A percentile compares a stretch with the other conserved stretches of the same genome.
phyloP scores from a whole-genome alignment of 2,797 vertebrate species.

The Thamnophis elegans region DNA sequence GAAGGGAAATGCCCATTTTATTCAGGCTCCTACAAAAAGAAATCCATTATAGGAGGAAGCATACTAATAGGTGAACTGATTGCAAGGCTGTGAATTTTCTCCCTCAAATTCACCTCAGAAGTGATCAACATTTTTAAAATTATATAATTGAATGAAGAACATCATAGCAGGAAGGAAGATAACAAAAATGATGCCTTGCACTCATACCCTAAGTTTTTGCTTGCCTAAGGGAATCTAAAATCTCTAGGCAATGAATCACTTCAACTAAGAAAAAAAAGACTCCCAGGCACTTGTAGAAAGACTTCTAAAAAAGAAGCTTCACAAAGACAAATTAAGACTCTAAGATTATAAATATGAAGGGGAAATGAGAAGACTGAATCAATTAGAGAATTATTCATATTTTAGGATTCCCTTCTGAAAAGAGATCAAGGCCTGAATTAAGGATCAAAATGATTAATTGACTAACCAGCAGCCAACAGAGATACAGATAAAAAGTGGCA shows the following conservation, averaged over 20 bases:
- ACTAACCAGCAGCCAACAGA: conserved; percentile 30
- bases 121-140: conserved; percentile 4
- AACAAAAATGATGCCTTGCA: conserved; percentile 4
- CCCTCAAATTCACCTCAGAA: conserved; percentile 16
- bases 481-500: conserved; percentile 37
- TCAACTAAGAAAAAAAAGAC: conserved; percentile 12
- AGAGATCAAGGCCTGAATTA: conserved; percentile 51
- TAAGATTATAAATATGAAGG: conserved; percentile 33
- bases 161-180: conserved; percentile 6
- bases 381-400: conserved; percentile 43
- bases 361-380: conserved; percentile 33
- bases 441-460: conserved; percentile 50
- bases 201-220: neutral
- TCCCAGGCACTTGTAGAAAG: neutral
- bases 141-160: neutral
- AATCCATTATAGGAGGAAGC: conserved; percentile 39
- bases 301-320: neutral
- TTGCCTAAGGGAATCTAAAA: conserved; percentile 24
- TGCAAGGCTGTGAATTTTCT: conserved; percentile 22
- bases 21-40: conserved; percentile 37
- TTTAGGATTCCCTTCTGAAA: conserved; percentile 39
- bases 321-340: conserved; percentile 33
- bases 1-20: conserved; percentile 55
- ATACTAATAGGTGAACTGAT: conserved; percentile 40
- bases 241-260: neutral